A percentile compares a stretch with the other conserved stretches of the same genome.
Conservation (phyloP, 1,140 invertebrate genomes). For the Cecropterus lyciades region DNA sequence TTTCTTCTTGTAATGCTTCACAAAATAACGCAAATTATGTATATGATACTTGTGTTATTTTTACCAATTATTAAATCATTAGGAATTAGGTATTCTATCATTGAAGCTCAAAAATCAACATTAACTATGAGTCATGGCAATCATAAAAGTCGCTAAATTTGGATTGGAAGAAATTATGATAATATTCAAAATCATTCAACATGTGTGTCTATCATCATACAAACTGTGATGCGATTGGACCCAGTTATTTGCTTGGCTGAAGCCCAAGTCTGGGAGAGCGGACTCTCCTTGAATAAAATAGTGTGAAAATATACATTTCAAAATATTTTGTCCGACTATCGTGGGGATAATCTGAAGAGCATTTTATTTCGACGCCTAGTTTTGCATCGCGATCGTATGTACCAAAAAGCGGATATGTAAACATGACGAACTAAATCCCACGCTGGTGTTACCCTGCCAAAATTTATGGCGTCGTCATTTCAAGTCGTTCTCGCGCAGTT, state of each 20-base stretch:
- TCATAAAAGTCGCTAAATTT: too few species aligned
- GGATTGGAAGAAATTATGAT: background rate
- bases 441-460: constrained; percentile 47
- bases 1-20: background rate
- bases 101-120: too few species aligned
- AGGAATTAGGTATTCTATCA: too few species aligned
- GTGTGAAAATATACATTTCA: constrained; percentile 49
- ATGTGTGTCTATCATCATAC: background rate
- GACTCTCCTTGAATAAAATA: constrained; percentile 56
- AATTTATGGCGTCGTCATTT: constrained; percentile 45
- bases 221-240: background rate
- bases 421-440: constrained; percentile 46
- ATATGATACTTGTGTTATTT: too few species aligned
- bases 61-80: too few species aligned
- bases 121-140: too few species aligned
- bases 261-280: constrained; percentile 53
- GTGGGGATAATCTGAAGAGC: constrained; percentile 23
- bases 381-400: constrained; percentile 36
- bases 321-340: constrained; percentile 46
- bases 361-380: constrained; percentile 37
- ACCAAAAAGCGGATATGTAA: constrained; percentile 32
- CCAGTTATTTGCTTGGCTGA: constrained; percentile 52
- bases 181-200: constrained; percentile 1
- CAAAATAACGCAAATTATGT: too few species aligned
- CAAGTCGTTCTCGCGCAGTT: constrained; percentile 4